Evolutionary conservation across 2,888 invertebrate genomes (phyloP), one percentile per base, ranked within the genome.

Genomic region (Furcula furcula): DNA sequence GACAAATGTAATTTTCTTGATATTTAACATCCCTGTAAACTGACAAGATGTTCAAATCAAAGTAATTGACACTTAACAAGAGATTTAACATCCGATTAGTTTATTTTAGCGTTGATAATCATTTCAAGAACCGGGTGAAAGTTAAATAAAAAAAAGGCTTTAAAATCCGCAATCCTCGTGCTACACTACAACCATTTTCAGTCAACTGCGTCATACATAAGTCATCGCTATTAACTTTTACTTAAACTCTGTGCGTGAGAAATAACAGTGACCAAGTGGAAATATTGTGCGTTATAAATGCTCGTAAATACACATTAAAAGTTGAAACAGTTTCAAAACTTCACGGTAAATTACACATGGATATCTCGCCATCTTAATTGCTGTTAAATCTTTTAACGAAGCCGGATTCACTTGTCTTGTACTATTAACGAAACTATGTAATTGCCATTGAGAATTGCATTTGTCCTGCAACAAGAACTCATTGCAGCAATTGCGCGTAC

Each of bases 371-470:
- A 51, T 63, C 45, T 55, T 59, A 65, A 72, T 64, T 56, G 52
- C 47, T 49, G 58, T 65, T 53, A 68, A 68, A 62, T 65, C 55
- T 57, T 55, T 60, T 56, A 73, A 73, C 61, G 55, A 63, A 57
- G 55, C 43, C 55, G 55, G 55, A 65, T 70, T 67, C 63, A 55
- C 62, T 62, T 58, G 50, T 58, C 62, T 62, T 58, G 50, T 58
- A 47, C 61, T 54, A 58, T 65, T 67, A 69, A 49, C 53, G 71
- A 57, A 71, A 73, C 59, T 66, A 65, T 62, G 47, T 77, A 77
- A 83, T 82, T 72, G 73, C 66, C 83, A 67, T 77, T 62, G 63
- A 72, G 58, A 81, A 87, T 84, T 82, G 80, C 83, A 84, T 75
- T 65, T 65, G 70, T 65, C 65, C 61, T 76, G 76, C 75, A 75